Evolutionary conservation across 2,797 vertebrate genomes (phyloP).

Genomic region (Lacerta viridis): DNA sequence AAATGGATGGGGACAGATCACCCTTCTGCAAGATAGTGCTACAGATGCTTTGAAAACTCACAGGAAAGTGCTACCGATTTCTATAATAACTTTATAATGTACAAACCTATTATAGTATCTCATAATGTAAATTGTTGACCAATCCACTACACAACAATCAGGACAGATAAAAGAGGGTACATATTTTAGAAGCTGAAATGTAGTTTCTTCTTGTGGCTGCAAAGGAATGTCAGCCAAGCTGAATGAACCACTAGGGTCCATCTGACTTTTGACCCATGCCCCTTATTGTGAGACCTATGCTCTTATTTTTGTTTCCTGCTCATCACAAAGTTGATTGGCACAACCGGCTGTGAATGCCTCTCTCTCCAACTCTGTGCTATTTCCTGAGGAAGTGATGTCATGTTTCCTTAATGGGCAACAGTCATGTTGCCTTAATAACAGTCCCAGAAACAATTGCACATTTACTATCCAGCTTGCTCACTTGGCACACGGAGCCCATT

Average conservation of each 20-base stretch:
- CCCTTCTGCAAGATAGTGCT: neutral
- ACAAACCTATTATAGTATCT: neutral
- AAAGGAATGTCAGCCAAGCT: neutral
- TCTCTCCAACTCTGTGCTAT: neutral
- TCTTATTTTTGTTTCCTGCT: conserved; percentile 9
- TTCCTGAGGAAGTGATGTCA: conserved; percentile 71
- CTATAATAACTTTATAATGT: neutral
- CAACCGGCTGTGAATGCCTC: neutral
- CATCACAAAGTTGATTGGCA: conserved; percentile 22
- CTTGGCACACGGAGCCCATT: conserved; percentile 72
- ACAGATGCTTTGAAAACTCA: neutral
- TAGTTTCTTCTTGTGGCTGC: neutral
- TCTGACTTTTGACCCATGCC: neutral
- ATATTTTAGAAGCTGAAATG: conserved; percentile 1
- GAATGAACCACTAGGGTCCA: neutral
- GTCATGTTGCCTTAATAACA: conserved; percentile 69
- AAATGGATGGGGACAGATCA: neutral
- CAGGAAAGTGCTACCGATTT: neutral
- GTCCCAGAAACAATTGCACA: conserved; percentile 77
- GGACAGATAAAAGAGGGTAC: neutral
- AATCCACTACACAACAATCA: conserved; percentile 3
- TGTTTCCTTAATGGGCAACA: conserved; percentile 72
- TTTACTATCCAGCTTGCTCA: conserved; percentile 69
- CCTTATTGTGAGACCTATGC: neutral
- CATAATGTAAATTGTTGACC: neutral